phyloP scores from a whole-genome alignment of 2,888 invertebrate species.

The Amphipyra berbera region DNA sequence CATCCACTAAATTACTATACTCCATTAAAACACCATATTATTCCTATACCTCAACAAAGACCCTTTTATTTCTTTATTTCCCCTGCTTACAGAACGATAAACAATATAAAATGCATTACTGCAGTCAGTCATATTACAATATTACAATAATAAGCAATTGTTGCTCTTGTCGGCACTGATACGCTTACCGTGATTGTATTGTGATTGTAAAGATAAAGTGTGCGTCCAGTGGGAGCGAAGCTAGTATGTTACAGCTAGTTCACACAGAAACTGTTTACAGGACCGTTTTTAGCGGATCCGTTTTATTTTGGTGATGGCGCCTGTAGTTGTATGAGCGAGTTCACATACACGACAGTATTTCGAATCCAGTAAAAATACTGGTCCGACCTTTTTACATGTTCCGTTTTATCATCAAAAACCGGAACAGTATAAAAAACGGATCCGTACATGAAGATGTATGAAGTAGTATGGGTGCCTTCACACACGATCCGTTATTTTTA shows the following conservation, averaged over 20 bases:
- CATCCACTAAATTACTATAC: background rate
- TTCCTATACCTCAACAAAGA: slow-evolving; percentile 1
- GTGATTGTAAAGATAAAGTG: slow-evolving; percentile 62
- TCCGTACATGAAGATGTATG: too few species aligned
- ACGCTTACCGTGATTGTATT: slow-evolving; percentile 67
- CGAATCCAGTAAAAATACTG: too few species aligned
- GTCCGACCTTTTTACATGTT: too few species aligned
- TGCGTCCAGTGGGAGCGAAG: slow-evolving; percentile 2
- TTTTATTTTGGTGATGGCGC: too few species aligned
- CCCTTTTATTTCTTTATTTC: slow-evolving; percentile 52
- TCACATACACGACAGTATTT: too few species aligned
- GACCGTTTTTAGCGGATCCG: too few species aligned
- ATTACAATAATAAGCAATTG: slow-evolving; percentile 77
- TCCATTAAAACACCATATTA: background rate
- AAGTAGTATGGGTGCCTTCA: too few species aligned
- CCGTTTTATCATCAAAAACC: too few species aligned
- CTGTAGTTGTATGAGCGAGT: too few species aligned
- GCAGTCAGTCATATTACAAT: slow-evolving; percentile 69
- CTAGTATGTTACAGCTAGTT: background rate
- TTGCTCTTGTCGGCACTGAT: slow-evolving; percentile 70
- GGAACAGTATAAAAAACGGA: too few species aligned
- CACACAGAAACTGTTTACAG: too few species aligned
- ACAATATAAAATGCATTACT: slow-evolving; percentile 76
- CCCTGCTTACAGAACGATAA: slow-evolving; percentile 59
- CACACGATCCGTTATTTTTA: too few species aligned